These are phyloP conservation scores for Drosophila lini DNA, from an alignment of 1,140 invertebrate species.

Conservation along the genomic window DNA sequence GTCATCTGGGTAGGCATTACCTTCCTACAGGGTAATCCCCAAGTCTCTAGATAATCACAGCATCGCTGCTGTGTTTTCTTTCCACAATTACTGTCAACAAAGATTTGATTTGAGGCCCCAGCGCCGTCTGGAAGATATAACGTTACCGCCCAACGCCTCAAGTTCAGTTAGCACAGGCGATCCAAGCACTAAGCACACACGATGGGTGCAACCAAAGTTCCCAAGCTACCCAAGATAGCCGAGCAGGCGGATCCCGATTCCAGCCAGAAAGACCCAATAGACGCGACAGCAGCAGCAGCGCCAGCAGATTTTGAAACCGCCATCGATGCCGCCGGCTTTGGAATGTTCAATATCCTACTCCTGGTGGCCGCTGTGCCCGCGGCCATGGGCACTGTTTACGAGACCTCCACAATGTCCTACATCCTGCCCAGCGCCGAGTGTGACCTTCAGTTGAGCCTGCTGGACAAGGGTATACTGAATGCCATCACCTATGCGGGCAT, in stretches of 20 bases:
- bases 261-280: neutral
- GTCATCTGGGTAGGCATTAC: no score
- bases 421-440: conserved; percentile 90
- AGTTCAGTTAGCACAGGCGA: conserved; percentile 42
- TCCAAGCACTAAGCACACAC: conserved; percentile 31
- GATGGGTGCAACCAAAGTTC: conserved; percentile 22
- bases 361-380: conserved; percentile 87
- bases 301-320: conserved; percentile 87
- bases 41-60: conserved; percentile 13
- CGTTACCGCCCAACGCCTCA: conserved; percentile 19
- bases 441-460: conserved; percentile 87
- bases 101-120: conserved; percentile 44
- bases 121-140: conserved; percentile 54
- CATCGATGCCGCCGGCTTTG: conserved; percentile 87
- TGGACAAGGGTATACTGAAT: conserved; percentile 89
- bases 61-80: conserved; percentile 24
- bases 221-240: conserved; percentile 24
- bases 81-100: conserved; percentile 28
- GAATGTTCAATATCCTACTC: conserved; percentile 88
- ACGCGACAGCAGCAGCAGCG: conserved; percentile 45
- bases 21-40: conserved; percentile 19
- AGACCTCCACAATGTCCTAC: conserved; percentile 88
- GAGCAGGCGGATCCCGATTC: conserved; percentile 11
- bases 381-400: conserved; percentile 88
- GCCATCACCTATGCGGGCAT: conserved; percentile 88